Base-by-base conservation (phyloP, 2,797 vertebrate species). In the Oreochromis mossambicus region DNA sequence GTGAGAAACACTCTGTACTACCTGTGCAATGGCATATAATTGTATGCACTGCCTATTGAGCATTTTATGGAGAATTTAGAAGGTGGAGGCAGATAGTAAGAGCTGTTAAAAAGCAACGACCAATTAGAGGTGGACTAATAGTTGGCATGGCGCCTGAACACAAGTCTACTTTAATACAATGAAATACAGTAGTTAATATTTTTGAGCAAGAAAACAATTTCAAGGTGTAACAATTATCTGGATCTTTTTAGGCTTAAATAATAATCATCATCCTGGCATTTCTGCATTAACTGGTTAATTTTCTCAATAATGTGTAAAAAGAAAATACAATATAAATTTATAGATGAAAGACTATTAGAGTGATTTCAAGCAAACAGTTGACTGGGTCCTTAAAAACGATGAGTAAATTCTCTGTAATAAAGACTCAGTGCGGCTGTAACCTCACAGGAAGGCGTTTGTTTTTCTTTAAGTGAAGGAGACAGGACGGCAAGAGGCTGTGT, bases 401-500 rank as follows among this genome's bases (percentile, higher is more conserved):
- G 7, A 36, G 19, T 8, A 61, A 75, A 52, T 15, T 11, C 6
- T 12, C 15, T 41, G 32, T 48, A 80, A 9, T 55, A 36, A 85
- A 61, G 68, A 50, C 32, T 19, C 43, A 51, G 50, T 19, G 7
- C 1, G 2, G 5, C 13, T 51, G 9, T 32, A 43, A n/a, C 79
- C 81, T 84, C 13, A 78, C 11, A 80, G 54, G 13, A 82, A 46
- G 12, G 34, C 81, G 51, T 75, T 7, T 68, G 50, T 80, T 70
- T 78, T 68, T 80, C 29, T 79, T 87, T 86, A 51, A 81, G 7
- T 8, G 41, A 56, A 66, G 77, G 84, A 81, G 61, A 50, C 46
- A 61, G 8, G 17, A 52, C 1, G 89, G 93, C 93, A 92, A 91
- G 83, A 91, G 14, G 82, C 82, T 78, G 82, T 87, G 93, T 94